phyloP scores from a whole-genome alignment of 2,113 vertebrate species.

The Scopus umbretta region DNA sequence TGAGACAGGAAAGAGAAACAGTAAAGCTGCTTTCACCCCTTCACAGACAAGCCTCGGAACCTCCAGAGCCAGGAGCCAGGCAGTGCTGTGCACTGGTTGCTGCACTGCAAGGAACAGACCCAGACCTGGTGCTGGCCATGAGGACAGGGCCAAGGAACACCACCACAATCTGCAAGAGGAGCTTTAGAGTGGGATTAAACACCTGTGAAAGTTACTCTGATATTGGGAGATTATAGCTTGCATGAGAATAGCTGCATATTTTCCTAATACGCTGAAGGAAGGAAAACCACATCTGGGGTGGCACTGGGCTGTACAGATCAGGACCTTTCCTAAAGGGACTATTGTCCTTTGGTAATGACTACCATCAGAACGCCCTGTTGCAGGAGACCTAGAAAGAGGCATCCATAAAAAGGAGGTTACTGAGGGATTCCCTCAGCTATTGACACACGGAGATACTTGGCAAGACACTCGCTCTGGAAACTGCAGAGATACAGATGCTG shows the following conservation, averaged over 20 bases:
- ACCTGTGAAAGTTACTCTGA: neutral
- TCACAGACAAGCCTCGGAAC: neutral
- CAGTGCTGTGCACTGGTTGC: neutral
- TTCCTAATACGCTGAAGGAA: neutral
- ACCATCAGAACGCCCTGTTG: neutral
- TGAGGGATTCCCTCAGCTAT: conserved; percentile 21
- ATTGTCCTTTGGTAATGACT: neutral
- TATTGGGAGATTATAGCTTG: no score
- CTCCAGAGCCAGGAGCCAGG: neutral
- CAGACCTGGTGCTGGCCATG: neutral
- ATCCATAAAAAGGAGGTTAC: neutral
- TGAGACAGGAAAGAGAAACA: neutral
- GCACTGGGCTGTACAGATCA: neutral
- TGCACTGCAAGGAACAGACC: neutral
- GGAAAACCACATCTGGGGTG: neutral
- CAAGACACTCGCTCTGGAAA: neutral
- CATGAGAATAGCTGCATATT: neutral
- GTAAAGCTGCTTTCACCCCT: neutral
- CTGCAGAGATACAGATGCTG: conserved; percentile 12
- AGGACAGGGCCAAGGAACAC: neutral
- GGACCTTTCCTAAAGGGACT: neutral
- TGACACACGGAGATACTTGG: neutral
- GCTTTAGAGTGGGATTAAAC: neutral
- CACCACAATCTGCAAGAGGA: neutral
- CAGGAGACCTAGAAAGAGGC: neutral